Percentiles rank a stretch among this genome's conserved stretches.
Conservation (phyloP, 2,797 vertebrate species). For the Astyanax mexicanus region DNA sequence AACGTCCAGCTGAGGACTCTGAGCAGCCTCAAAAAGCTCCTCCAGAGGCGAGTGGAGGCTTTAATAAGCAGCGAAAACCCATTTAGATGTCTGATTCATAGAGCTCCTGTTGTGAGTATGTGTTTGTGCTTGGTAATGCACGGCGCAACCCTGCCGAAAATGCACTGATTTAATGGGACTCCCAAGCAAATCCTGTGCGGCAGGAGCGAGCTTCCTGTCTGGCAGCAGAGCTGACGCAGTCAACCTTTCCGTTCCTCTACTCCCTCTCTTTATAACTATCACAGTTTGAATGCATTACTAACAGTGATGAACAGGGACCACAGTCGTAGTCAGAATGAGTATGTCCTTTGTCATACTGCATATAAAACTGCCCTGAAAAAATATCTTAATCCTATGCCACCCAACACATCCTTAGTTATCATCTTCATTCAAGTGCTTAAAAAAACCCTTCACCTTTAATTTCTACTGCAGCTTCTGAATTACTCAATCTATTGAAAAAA, state of each 20-base stretch:
- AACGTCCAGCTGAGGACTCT: not conserved
- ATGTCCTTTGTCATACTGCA: conserved; percentile 10
- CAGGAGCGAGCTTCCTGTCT: conserved; percentile 52
- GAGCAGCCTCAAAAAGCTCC: not conserved
- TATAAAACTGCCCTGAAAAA: not conserved
- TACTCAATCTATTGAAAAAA: no score
- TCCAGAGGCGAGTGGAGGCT: not conserved
- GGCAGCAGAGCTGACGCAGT: conserved; percentile 34
- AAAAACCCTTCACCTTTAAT: no score
- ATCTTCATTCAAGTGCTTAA: no score
- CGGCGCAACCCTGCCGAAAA: not conserved
- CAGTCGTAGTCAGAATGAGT: conserved; percentile 5
- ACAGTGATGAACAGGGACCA: conserved; percentile 44
- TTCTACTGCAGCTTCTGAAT: no score
- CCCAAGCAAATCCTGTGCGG: conserved; percentile 17
- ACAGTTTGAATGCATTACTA: conserved; percentile 39
- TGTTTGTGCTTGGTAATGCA: not conserved
- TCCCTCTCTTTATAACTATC: conserved; percentile 16
- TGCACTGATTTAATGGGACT: conserved; percentile 27
- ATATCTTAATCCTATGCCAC: not conserved
- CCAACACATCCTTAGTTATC: not conserved
- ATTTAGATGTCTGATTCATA: not conserved
- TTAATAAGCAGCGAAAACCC: not conserved
- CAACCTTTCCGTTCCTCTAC: conserved; percentile 47
- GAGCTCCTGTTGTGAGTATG: not conserved